Percentiles rank a stretch among this genome's conserved stretches.
phyloP scores from a whole-genome alignment of 1,140 invertebrate genomes.

The Drosophila athabasca region DNA sequence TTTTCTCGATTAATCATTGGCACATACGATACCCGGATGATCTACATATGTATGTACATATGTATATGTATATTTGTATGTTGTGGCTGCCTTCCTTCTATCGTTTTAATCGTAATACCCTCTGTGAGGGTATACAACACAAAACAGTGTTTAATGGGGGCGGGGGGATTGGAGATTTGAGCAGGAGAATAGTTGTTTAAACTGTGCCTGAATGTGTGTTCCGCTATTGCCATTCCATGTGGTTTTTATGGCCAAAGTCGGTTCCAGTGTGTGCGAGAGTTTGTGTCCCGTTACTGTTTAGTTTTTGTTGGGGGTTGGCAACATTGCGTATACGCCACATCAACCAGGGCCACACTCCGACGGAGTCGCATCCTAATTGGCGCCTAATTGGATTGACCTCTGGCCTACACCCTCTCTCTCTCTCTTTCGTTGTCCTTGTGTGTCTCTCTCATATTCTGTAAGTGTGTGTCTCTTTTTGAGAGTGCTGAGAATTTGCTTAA shows the following conservation, averaged over 20 bases:
- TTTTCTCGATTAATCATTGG: too few species aligned
- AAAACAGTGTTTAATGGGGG: constrained; percentile 55
- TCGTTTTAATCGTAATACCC: too few species aligned
- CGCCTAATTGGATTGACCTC: constrained; percentile 33
- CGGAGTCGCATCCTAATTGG: constrained; percentile 3
- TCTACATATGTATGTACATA: too few species aligned
- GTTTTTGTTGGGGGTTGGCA: neutral
- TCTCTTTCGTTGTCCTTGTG: too few species aligned
- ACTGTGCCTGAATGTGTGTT: constrained; percentile 14
- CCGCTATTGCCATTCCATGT: constrained; percentile 16
- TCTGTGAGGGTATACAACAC: constrained; percentile 24
- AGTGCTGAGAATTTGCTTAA: too few species aligned
- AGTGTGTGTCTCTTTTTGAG: too few species aligned
- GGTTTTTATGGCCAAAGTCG: constrained; percentile 45
- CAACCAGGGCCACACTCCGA: constrained; percentile 1
- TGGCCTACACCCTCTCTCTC: neutral
- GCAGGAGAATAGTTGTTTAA: constrained; percentile 43
- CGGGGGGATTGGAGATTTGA: neutral
- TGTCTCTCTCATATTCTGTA: too few species aligned
- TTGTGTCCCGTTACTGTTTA: constrained; percentile 2
- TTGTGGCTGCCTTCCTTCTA: too few species aligned
- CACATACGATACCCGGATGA: too few species aligned
- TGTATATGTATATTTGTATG: too few species aligned
- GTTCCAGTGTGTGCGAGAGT: neutral
- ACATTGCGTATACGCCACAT: constrained; percentile 26